A percentile compares a stretch with the other conserved stretches of the same genome.
Evolutionary conservation across 1,140 invertebrate genomes (phyloP).

Genomic region (Drosophila pseudoobscura): DNA sequence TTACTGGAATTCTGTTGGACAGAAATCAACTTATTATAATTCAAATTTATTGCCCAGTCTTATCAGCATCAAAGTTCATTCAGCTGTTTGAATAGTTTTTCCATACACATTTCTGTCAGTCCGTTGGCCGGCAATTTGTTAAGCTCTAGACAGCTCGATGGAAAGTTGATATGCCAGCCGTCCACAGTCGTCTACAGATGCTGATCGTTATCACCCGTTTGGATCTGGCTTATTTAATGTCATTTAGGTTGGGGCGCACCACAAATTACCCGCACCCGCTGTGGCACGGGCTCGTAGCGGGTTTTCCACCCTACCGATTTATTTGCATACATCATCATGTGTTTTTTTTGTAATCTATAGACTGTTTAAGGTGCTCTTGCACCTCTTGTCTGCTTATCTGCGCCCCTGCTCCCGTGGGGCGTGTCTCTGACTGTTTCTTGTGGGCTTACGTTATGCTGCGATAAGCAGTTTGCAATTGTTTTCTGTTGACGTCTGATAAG

Average conservation of each 20-base stretch:
- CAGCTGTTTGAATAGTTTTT: conserved; percentile 51
- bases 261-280: conserved; percentile 34
- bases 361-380: conserved; percentile 2
- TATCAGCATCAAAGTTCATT: conserved; percentile 60
- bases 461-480: conserved; percentile 51
- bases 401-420: conserved; percentile 2
- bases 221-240: conserved; percentile 48
- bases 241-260: conserved; percentile 18
- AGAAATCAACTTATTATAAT: conserved; percentile 19
- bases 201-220: conserved; percentile 31
- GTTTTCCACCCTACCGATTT: conserved; percentile 10
- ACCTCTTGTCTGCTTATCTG: conserved; percentile 36
- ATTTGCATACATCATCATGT: neutral
- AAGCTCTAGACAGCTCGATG: conserved; percentile 26
- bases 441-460: conserved; percentile 48
- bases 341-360: conserved; percentile 29
- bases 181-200: neutral
- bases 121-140: conserved; percentile 48
- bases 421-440: conserved; percentile 27
- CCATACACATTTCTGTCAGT: conserved; percentile 19
- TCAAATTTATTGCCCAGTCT: conserved; percentile 34
- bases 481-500: conserved; percentile 34
- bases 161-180: conserved; percentile 40
- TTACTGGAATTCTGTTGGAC: conserved; percentile 12
- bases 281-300: conserved; percentile 6